phyloP scores from a whole-genome alignment of 2,113 vertebrate species.

The Oceanodroma tethys region DNA sequence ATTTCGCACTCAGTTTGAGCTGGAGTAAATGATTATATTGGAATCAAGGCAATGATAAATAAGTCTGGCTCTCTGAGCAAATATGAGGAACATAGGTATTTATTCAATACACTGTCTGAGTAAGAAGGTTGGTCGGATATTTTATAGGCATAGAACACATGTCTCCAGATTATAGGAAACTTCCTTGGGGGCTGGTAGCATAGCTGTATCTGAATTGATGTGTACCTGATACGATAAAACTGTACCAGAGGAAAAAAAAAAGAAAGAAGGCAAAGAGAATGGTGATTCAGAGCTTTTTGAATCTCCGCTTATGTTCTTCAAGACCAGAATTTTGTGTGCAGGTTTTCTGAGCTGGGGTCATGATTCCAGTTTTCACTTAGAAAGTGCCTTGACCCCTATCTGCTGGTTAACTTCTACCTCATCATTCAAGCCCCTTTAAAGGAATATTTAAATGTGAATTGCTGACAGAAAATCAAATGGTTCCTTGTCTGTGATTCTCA shows the following conservation, averaged over 20 bases:
- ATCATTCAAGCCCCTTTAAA: not conserved
- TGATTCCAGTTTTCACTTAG: not conserved
- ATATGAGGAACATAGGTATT: not conserved
- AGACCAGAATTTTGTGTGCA: not conserved
- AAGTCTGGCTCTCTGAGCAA: not conserved
- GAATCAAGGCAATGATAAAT: not conserved
- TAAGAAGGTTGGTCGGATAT: not conserved
- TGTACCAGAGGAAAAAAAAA: not conserved
- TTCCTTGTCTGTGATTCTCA: not conserved
- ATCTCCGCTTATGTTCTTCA: not conserved
- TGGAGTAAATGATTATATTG: not conserved
- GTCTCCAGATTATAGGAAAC: not conserved
- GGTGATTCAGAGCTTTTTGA: not conserved
- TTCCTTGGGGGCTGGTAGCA: not conserved
- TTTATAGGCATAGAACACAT: not conserved
- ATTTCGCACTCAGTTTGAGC: not conserved
- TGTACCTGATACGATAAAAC: not conserved
- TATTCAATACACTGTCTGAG: not conserved
- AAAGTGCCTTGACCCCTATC: not conserved
- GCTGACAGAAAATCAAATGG: not conserved
- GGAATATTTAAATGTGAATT: not conserved
- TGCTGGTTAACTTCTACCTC: not conserved
- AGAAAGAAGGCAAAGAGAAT: not conserved
- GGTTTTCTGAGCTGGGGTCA: not conserved
- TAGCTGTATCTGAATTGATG: not conserved